Evolutionary conservation across 2,113 vertebrate genomes (phyloP).

Genomic region (Psittacula cyanocephala): DNA sequence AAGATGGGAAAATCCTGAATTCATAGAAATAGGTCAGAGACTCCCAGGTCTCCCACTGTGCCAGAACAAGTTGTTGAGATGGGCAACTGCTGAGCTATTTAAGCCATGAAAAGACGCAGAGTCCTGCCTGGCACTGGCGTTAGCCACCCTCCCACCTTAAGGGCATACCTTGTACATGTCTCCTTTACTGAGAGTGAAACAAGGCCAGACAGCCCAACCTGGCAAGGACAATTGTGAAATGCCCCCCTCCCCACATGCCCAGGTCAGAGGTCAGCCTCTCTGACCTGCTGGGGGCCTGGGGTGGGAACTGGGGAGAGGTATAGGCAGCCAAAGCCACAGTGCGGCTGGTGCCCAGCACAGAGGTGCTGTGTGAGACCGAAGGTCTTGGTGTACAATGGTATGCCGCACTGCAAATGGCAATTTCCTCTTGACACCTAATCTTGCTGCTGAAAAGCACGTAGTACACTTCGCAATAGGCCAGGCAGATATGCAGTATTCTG

Average conservation of each 20-base stretch:
- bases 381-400: not conserved
- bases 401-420: not conserved
- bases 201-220: not conserved
- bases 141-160: not conserved
- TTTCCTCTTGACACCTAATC: constrained; percentile 40
- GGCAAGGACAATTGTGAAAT: not conserved
- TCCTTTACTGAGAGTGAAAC: not conserved
- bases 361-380: not conserved
- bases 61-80: not conserved
- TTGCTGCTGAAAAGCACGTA: not conserved
- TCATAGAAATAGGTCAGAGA: constrained; percentile 26
- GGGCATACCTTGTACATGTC: not conserved
- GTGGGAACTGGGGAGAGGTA: not conserved
- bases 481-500: not conserved
- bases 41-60: not conserved
- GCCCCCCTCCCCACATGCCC: not conserved
- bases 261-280: not conserved
- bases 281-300: not conserved
- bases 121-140: not conserved
- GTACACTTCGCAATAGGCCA: not conserved
- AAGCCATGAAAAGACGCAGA: not conserved
- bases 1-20: constrained; percentile 24
- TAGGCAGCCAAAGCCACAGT: fast-evolving
- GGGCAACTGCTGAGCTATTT: not conserved
- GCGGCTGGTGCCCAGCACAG: fast-evolving